phyloP scores from a whole-genome alignment of 2,888 invertebrate genomes.

The Drosophila monieri region DNA sequence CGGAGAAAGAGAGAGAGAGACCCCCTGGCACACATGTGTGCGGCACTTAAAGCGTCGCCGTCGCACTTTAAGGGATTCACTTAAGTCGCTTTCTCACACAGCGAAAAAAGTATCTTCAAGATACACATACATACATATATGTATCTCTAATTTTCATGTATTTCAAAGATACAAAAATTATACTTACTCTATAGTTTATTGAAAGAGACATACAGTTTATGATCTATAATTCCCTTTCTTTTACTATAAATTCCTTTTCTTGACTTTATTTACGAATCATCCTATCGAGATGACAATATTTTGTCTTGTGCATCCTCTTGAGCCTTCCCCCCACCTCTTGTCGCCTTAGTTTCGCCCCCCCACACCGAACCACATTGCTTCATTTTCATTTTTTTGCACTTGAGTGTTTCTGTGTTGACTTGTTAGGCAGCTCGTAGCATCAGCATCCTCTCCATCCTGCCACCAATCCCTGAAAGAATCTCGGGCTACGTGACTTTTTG shows the following conservation, averaged over 20 bases:
- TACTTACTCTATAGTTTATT: too few species aligned
- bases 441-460: slow-evolving; percentile 28
- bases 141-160: neutral
- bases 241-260: neutral
- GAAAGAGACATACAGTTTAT: too few species aligned
- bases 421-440: slow-evolving; percentile 55
- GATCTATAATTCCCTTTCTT: too few species aligned
- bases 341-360: slow-evolving; percentile 3
- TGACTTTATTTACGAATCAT: neutral
- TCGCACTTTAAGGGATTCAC: slow-evolving; percentile 75
- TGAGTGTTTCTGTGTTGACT: slow-evolving; percentile 69
- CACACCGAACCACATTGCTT: slow-evolving; percentile 38
- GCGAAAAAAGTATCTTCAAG: neutral
- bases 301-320: slow-evolving; percentile 15
- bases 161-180: neutral
- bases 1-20: slow-evolving; percentile 9
- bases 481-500: slow-evolving; percentile 81
- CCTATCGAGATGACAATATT: neutral
- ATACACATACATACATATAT: neutral
- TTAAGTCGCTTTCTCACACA: slow-evolving; percentile 57
- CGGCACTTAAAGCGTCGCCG: slow-evolving; percentile 67
- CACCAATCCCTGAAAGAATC: slow-evolving; percentile 36
- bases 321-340: neutral
- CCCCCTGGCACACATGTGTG: slow-evolving; percentile 39
- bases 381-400: slow-evolving; percentile 62